Percentiles rank a stretch among this genome's conserved stretches.
Evolutionary conservation across 2,797 vertebrate species (phyloP).

Genomic region (Dicrostonyx torquatus): DNA sequence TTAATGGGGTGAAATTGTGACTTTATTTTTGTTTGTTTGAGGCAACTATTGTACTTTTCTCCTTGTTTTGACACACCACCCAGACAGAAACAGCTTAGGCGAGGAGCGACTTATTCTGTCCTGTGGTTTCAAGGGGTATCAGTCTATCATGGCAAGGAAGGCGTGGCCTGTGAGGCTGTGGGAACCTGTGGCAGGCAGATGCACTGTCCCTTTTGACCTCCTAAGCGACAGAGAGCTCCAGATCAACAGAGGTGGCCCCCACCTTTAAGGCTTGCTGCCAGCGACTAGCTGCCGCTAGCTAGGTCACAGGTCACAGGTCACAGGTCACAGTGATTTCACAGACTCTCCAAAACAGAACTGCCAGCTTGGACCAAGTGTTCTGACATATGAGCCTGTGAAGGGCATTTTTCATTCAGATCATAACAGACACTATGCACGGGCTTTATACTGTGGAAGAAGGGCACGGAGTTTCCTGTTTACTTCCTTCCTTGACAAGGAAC

Average conservation of each 20-base stretch:
- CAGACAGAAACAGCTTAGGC: not conserved
- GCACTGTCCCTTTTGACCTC: not conserved
- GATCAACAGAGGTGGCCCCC: no score
- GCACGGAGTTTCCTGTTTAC: not conserved
- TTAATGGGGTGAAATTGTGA: not conserved
- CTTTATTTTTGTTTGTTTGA: not conserved
- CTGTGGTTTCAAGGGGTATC: not conserved
- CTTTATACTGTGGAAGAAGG: not conserved
- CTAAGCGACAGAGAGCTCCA: not conserved
- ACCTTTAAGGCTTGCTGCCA: not conserved
- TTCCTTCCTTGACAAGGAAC: not conserved
- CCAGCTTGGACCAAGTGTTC: not conserved
- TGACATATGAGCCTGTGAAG: not conserved
- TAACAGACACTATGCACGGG: not conserved
- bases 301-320: not conserved
- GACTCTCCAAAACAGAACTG: no score
- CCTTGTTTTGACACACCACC: not conserved
- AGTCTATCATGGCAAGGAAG: not conserved
- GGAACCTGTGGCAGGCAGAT: not conserved
- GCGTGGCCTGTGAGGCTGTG: accelerated
- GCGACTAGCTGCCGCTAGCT: not conserved
- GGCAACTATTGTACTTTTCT: not conserved
- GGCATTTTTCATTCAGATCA: not conserved
- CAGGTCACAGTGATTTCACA: not conserved
- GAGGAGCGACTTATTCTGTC: not conserved